Evolutionary conservation across 2,797 vertebrate species (phyloP).

Genomic region (Phataginus tricuspis): DNA sequence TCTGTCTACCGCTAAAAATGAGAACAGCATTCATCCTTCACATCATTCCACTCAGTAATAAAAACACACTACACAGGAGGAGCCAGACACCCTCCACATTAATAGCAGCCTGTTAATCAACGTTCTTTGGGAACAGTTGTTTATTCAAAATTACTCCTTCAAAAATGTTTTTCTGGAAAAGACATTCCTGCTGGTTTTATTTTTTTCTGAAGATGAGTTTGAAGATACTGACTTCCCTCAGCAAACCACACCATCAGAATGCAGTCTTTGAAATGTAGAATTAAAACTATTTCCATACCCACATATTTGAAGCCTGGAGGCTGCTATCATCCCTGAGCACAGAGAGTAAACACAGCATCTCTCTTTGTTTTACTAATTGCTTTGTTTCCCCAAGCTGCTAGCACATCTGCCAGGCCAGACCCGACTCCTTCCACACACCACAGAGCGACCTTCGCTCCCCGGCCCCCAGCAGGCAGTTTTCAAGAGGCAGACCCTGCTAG

Average conservation of each 20-base stretch:
- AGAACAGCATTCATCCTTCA: background rate
- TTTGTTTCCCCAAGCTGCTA: constrained; percentile 60
- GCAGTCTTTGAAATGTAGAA: constrained; percentile 18
- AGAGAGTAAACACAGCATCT: constrained; percentile 49
- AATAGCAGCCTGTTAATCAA: background rate
- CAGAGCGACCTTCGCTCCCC: background rate
- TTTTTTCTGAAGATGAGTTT: constrained; percentile 59
- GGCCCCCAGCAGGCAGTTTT: background rate
- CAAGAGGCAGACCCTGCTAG: constrained; percentile 20
- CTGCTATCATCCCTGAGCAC: constrained; percentile 13
- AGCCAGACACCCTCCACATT: background rate
- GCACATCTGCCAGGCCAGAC: constrained; percentile 61
- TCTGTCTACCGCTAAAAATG: background rate
- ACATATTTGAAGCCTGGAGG: constrained; percentile 41
- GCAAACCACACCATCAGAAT: background rate
- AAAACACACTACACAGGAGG: background rate
- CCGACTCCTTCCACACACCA: background rate
- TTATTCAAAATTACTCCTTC: background rate
- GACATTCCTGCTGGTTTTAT: constrained; percentile 58
- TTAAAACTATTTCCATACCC: constrained; percentile 32
- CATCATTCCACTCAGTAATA: background rate
- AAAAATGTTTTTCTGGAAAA: constrained; percentile 55
- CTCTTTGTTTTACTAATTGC: constrained; percentile 53
- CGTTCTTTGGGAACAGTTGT: constrained; percentile 30
- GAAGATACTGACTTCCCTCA: constrained; percentile 36